Percentiles rank a stretch among this genome's conserved stretches.
Evolutionary conservation across 2,113 vertebrate species (phyloP).

Genomic region (Rhineura floridana): DNA sequence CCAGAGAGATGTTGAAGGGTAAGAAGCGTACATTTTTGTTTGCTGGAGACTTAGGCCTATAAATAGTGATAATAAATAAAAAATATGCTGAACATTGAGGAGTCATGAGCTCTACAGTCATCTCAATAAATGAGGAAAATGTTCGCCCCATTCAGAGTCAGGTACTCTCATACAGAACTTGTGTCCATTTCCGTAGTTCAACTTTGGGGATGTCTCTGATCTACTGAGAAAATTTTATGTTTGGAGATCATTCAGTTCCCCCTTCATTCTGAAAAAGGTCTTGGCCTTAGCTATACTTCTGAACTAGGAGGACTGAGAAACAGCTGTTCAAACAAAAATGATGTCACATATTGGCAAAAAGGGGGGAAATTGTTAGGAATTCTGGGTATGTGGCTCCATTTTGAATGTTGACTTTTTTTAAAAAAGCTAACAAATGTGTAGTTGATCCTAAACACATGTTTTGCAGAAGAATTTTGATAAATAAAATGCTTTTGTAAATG

Average conservation of each 20-base stretch:
- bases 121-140: neutral
- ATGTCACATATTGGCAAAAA: slow-evolving; percentile 50
- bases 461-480: slow-evolving; percentile 32
- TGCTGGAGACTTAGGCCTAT: neutral
- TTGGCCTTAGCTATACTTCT: slow-evolving; percentile 34
- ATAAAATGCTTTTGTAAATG: neutral
- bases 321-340: slow-evolving; percentile 63
- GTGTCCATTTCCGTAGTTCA: neutral
- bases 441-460: slow-evolving; percentile 49
- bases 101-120: neutral
- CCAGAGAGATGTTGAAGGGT: neutral
- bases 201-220: neutral
- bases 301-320: slow-evolving; percentile 14
- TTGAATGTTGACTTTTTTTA: slow-evolving; percentile 40
- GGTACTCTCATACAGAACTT: neutral
- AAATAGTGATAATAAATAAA: neutral
- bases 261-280: slow-evolving; percentile 31
- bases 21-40: neutral
- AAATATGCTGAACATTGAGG: neutral
- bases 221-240: neutral
- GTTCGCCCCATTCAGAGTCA: neutral
- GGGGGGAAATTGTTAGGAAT: slow-evolving; percentile 42
- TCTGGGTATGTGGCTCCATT: slow-evolving; percentile 37
- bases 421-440: slow-evolving; percentile 19
- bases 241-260: slow-evolving; percentile 26